Base-by-base conservation (phyloP, 2,888 invertebrate genomes). In the Tipula vernalis region DNA sequence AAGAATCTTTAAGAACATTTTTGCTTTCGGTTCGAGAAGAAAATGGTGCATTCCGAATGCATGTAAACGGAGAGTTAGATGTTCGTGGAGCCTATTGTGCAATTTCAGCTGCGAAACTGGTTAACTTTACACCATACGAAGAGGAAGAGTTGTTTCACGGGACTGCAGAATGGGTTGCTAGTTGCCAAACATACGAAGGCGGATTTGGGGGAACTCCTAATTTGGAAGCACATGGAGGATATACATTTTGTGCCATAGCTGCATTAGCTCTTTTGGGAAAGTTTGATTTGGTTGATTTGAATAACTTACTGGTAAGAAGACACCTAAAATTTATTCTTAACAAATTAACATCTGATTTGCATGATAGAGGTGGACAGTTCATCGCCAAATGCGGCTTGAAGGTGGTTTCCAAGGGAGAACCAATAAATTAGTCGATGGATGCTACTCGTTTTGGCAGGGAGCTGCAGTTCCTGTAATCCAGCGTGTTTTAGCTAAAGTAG, bases 391-490 rank as follows among this genome's bases (percentile, higher is more conserved):
- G 98, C 93, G 93, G 88, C 94, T 95, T 88, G 99, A 99, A 92
- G 99, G 99, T 42, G 99, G 99, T 6, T 99, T 99, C 91, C 96
- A 98, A 93, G 99, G 99, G 0, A 94, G 99, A 89, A 98, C 99
- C 1, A 99, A 99, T 92, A 99, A 99, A 92, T 93, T 99, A 88
- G 99, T 99, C 0, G 99, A 99, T 93, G 97, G 97, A 3, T 99
- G 99, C 91, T 99, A 99, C 91, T 98, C 98, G 0, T 99, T 99
- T 92, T 99, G 99, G 99, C 98, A 98, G 92, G 98, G 98, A 41
- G 98, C 97, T 86, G 94, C 96, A 84, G 96, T 99, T 90, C 97
- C 98, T 28, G 94, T 99, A 84, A 93, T 98, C 83, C 96, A 98
- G 91, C 94, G 95, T 87, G 93, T 96, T 88, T 92, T 97, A 86